A percentile compares a stretch with the other conserved stretches of the same genome.
These are phyloP conservation scores for Ornithoptera priamus DNA, from an alignment of 2,888 invertebrate species.

Conservation along the genomic window DNA sequence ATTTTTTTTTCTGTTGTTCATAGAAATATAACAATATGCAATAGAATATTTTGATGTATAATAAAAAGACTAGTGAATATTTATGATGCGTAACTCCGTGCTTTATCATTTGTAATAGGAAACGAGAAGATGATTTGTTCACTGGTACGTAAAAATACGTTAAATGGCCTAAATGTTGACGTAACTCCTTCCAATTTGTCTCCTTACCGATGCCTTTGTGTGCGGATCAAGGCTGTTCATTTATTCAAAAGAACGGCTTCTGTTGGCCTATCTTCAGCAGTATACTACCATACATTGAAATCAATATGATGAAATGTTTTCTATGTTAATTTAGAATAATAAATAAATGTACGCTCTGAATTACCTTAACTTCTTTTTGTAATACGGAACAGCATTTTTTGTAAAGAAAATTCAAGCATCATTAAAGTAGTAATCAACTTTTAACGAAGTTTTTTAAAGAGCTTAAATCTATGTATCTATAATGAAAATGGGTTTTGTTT, in stretches of 20 bases:
- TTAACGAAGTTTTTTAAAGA: too few species aligned
- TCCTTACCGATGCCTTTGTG: not conserved
- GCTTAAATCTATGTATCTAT: too few species aligned
- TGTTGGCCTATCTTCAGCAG: not conserved
- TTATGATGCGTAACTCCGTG: not conserved
- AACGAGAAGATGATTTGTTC: slow-evolving; percentile 1
- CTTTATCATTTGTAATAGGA: not conserved
- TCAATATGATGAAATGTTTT: too few species aligned
- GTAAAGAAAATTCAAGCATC: too few species aligned
- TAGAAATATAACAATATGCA: not conserved
- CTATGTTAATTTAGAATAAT: too few species aligned
- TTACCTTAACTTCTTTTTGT: too few species aligned
- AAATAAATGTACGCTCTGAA: too few species aligned
- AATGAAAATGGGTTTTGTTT: too few species aligned
- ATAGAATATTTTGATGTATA: not conserved
- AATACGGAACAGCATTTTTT: too few species aligned
- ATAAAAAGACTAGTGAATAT: slow-evolving; percentile 1
- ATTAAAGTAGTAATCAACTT: too few species aligned
- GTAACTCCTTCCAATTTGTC: not conserved
- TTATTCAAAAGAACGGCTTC: not conserved
- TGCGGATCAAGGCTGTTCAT: not conserved
- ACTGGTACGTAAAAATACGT: not conserved
- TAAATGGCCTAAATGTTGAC: not conserved
- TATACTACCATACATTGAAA: too few species aligned
- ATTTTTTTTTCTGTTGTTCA: not conserved